Percentiles rank a stretch among this genome's conserved stretches.
These are phyloP conservation scores for Caranx melampygus DNA, from an alignment of 2,113 vertebrate species.

Conservation along the genomic window DNA sequence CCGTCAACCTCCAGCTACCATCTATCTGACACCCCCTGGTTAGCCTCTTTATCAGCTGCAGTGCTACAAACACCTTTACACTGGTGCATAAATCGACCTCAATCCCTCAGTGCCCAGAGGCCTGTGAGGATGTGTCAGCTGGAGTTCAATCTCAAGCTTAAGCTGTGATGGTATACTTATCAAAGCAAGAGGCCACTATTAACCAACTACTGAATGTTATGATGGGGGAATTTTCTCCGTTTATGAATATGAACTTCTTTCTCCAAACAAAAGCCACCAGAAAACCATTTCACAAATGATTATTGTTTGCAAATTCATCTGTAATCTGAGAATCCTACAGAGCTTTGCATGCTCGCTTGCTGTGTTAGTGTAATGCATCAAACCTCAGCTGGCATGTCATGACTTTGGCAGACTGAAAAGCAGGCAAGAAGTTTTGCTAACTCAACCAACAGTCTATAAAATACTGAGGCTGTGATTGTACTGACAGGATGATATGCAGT, in stretches of 20 bases:
- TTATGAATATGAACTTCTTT: neutral
- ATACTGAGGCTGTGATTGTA: neutral
- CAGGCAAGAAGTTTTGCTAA: neutral
- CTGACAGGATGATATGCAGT: neutral
- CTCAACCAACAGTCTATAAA: neutral
- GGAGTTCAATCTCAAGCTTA: constrained; percentile 57
- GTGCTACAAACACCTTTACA: constrained; percentile 58
- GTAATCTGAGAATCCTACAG: neutral
- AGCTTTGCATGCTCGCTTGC: neutral
- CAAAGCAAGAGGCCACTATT: constrained; percentile 15
- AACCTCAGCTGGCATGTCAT: neutral
- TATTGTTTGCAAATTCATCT: neutral
- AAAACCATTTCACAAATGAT: neutral
- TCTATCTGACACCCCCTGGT: constrained; percentile 15
- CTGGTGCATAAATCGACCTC: constrained; percentile 48
- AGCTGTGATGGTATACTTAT: constrained; percentile 43
- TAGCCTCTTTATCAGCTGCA: constrained; percentile 54
- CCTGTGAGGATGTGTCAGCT: constrained; percentile 49
- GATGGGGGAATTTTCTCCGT: neutral
- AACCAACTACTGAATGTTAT: neutral
- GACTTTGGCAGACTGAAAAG: neutral
- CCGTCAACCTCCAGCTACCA: constrained; percentile 45
- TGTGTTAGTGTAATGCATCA: neutral
- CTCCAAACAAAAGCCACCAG: neutral
- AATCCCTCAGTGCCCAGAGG: constrained; percentile 63